phyloP scores from a whole-genome alignment of 2,888 invertebrate species.

The Drosophila cyrtoloma region DNA sequence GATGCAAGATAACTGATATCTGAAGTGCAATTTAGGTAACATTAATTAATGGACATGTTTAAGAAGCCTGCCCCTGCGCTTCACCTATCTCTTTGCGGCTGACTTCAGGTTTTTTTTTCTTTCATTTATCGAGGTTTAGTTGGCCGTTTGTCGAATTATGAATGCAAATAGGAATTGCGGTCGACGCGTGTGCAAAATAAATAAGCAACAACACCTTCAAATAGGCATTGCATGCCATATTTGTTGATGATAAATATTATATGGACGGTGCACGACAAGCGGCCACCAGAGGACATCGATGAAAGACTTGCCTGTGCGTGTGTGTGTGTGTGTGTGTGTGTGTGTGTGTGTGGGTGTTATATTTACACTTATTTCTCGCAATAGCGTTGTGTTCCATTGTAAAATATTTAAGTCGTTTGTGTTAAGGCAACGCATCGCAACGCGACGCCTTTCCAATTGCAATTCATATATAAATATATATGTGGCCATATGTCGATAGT shows the following conservation, averaged over 20 bases:
- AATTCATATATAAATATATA: slow-evolving; percentile 20
- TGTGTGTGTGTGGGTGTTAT: neutral
- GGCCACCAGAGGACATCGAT: slow-evolving; percentile 28
- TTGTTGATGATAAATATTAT: slow-evolving; percentile 73
- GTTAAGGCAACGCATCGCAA: slow-evolving; percentile 45
- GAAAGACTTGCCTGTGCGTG: neutral
- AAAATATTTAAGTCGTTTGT: slow-evolving; percentile 74
- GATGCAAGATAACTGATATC: slow-evolving; percentile 38
- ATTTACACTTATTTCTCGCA: slow-evolving; percentile 3
- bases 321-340: neutral
- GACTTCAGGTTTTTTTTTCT: neutral
- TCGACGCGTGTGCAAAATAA: slow-evolving; percentile 50
- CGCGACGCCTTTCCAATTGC: slow-evolving; percentile 43
- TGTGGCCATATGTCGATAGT: slow-evolving; percentile 13
- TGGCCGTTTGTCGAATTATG: slow-evolving; percentile 51
- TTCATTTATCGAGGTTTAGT: neutral
- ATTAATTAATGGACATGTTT: slow-evolving; percentile 59
- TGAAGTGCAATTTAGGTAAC: slow-evolving; percentile 50
- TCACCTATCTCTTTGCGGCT: neutral
- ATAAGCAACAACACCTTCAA: slow-evolving; percentile 53
- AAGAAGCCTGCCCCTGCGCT: neutral
- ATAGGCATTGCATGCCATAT: slow-evolving; percentile 49
- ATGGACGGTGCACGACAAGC: slow-evolving; percentile 48
- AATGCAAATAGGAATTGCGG: slow-evolving; percentile 53
- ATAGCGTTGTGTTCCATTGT: slow-evolving; percentile 24